Conservation (phyloP, 2,888 invertebrate genomes). For the Megastigmus dorsalis region DNA sequence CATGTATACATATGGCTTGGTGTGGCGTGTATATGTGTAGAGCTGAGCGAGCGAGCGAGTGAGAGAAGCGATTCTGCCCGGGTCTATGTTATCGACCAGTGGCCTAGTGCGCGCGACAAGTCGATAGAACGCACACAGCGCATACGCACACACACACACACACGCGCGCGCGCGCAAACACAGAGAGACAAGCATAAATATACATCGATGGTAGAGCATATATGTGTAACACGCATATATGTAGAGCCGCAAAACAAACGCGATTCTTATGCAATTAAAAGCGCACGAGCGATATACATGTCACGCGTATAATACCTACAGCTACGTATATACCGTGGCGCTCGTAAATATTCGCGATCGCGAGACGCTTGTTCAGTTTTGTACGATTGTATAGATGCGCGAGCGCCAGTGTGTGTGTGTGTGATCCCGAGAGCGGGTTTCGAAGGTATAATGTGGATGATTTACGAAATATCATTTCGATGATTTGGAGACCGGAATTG, state of each 20-base stretch:
- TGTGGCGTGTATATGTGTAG: not conserved
- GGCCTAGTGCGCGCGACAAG: conserved; percentile 60
- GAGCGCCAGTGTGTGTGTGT: not conserved
- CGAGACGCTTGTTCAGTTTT: not conserved
- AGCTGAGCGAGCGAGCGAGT: not conserved
- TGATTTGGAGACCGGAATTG: not conserved
- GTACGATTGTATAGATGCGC: not conserved
- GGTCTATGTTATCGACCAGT: conserved; percentile 59
- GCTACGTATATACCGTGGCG: too few species aligned
- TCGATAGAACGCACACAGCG: conserved; percentile 52
- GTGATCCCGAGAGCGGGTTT: not conserved
- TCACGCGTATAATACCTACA: not conserved
- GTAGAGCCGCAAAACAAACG: not conserved
- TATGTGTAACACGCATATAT: too few species aligned
- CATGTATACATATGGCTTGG: not conserved
- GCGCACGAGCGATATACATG: not conserved
- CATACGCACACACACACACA: not conserved
- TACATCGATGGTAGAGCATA: conserved; percentile 16
- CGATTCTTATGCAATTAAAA: conserved; percentile 13
- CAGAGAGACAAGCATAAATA: conserved; percentile 12
- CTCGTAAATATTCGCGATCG: conserved; percentile 3
- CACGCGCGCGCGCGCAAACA: not conserved
- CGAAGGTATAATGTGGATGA: too few species aligned
- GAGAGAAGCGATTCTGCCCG: not conserved
- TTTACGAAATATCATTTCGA: too few species aligned